phyloP scores from a whole-genome alignment of 2,797 vertebrate species.

The Catharus ustulatus region DNA sequence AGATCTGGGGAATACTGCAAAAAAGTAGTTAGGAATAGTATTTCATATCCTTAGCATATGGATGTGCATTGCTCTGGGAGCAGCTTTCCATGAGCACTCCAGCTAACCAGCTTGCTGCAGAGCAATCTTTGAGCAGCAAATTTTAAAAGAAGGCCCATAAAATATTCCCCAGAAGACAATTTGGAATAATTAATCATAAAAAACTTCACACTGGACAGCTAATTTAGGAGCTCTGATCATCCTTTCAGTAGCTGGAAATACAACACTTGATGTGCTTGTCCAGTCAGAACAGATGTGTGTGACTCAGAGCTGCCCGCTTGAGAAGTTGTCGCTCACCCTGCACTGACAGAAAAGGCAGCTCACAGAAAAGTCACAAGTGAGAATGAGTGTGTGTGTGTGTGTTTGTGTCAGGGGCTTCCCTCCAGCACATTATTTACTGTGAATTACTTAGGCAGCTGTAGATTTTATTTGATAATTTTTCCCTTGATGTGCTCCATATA shows the following conservation, averaged over 20 bases:
- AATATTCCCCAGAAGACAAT: conserved; percentile 8
- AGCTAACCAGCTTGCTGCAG: neutral
- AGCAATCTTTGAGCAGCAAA: neutral
- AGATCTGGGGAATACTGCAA: neutral
- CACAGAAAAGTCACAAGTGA: neutral
- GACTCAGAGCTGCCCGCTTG: neutral
- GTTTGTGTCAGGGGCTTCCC: neutral
- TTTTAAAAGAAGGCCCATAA: neutral
- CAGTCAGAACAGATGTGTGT: neutral
- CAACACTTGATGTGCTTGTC: neutral
- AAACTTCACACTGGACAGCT: neutral
- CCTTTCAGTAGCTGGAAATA: neutral
- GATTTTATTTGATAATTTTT: conserved; percentile 53
- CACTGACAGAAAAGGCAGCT: neutral
- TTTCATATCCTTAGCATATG: neutral
- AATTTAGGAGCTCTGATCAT: conserved; percentile 17
- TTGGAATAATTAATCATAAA: conserved; percentile 13
- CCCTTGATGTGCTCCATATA: conserved; percentile 24
- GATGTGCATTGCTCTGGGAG: neutral
- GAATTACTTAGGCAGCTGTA: conserved; percentile 21
- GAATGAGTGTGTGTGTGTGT: neutral
- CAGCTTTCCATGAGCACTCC: neutral
- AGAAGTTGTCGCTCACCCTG: neutral
- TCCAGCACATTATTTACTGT: conserved; percentile 2
- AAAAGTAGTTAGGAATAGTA: neutral